Base-by-base conservation (phyloP, 1,140 invertebrate genomes). In the Artemia franciscana region DNA sequence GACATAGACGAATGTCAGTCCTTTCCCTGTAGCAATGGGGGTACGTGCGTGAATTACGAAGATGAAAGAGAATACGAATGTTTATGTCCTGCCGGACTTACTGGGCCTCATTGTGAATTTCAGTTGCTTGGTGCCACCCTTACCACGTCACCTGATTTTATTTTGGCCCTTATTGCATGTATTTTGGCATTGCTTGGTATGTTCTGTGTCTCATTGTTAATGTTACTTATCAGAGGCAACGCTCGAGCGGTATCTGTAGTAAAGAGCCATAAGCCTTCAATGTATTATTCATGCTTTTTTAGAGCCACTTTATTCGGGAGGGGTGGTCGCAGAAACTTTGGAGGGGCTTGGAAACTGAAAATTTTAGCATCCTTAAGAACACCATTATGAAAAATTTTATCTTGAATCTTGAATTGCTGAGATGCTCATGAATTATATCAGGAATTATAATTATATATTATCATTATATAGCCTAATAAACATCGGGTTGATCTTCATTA, bases 101-200 rank as follows among this genome's bases (percentile, higher is more conserved):
- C 81, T 7, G 87, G 87, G 63, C 77, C 79, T 63, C 78, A 88
- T 73, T 91, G 88, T 73, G 84, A 88, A 71, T 72, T 85, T 66
- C 81, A 82, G 69, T 73, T 83, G 63, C 78, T 80, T 58, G 81
- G 83, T n/a, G 83, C 83, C 64, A 80, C 82, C 70, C 82, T 85
- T 71, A 83, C 82, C 70, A 83, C 84, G 28, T 84, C 84, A 60
- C 80, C 80, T 71, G 85, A 86, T 78, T 88, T 88, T 77, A 82
- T 87, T 75, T 82, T 87, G 73, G 83, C 84, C 70, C 77, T 86
- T 72, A 78, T 85, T 70, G 77, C 82, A 73, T 86, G 84, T 78
- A 77, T 84, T 67, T 79, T 84, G 72, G 76, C 82, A 68, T 76
- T 86, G 71, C 77, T 86, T 75, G 78, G 84, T 87, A 81, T 84